These are phyloP conservation scores for Coptotermes formosanus DNA, from an alignment of 1,140 invertebrate genomes.

Conservation along the genomic window DNA sequence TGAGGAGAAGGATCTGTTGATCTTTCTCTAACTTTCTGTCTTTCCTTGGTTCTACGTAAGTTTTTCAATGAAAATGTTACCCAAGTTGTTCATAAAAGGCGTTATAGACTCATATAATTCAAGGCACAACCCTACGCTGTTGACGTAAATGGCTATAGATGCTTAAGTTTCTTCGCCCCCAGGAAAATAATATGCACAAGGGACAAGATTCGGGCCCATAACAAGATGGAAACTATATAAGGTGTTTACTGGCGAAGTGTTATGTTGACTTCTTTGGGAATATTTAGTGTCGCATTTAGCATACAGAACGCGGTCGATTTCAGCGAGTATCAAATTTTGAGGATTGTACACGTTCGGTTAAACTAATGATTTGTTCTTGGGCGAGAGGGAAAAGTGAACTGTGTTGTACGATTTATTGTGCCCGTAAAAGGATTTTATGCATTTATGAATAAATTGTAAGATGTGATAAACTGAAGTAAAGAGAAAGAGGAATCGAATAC, in stretches of 20 bases:
- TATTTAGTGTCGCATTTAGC: too few species aligned
- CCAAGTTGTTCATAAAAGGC: slow-evolving; percentile 16
- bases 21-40: not conserved
- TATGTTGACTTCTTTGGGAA: not conserved
- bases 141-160: not conserved
- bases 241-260: not conserved
- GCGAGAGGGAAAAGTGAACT: too few species aligned
- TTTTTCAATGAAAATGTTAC: slow-evolving; percentile 10
- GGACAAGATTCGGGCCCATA: not conserved
- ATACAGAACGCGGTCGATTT: too few species aligned
- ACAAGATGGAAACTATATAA: not conserved
- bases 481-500: too few species aligned
- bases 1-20: not conserved
- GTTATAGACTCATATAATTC: not conserved
- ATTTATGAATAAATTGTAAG: too few species aligned
- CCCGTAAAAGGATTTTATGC: too few species aligned
- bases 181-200: not conserved
- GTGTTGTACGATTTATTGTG: too few species aligned
- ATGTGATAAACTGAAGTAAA: too few species aligned
- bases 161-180: not conserved
- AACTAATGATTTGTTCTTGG: too few species aligned
- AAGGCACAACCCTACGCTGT: not conserved
- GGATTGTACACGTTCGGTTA: too few species aligned
- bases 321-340: too few species aligned
- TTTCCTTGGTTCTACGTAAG: not conserved